phyloP scores from a whole-genome alignment of 2,888 invertebrate species.

The Heliconius cydno region DNA sequence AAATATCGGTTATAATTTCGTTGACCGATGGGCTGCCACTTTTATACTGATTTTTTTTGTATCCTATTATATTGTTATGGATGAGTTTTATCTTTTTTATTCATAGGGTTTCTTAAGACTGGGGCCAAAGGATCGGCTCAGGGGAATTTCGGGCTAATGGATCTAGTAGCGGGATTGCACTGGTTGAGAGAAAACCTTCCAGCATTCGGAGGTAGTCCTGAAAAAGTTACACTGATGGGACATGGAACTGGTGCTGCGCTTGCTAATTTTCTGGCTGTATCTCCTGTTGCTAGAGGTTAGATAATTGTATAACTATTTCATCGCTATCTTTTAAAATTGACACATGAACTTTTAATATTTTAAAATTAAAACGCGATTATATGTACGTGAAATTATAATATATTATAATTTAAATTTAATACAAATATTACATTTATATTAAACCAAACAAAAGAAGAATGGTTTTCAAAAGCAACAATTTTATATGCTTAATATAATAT shows the following conservation, averaged over 20 bases:
- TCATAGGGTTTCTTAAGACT: slow-evolving; percentile 93
- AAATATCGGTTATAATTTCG: not conserved
- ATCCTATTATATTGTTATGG: not conserved
- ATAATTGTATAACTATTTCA: not conserved
- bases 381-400: not conserved
- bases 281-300: slow-evolving; percentile 96
- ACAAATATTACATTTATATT: not conserved
- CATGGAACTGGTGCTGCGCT: slow-evolving; percentile 98
- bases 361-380: not conserved
- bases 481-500: slow-evolving; percentile 28
- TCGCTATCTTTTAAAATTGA: not conserved
- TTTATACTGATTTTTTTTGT: not conserved
- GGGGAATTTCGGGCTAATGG: slow-evolving; percentile 96
- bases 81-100: slow-evolving; percentile 43
- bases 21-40: not conserved
- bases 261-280: slow-evolving; percentile 97
- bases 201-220: slow-evolving; percentile 97
- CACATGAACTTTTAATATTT: not conserved
- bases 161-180: slow-evolving; percentile 96
- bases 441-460: not conserved
- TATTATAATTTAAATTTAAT: not conserved
- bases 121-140: slow-evolving; percentile 94
- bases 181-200: slow-evolving; percentile 98
- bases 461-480: not conserved
- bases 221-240: slow-evolving; percentile 96